Evolutionary conservation across 2,113 vertebrate genomes (phyloP), one percentile per base, ranked within the genome.

Genomic region (Crotalus helleri): DNA sequence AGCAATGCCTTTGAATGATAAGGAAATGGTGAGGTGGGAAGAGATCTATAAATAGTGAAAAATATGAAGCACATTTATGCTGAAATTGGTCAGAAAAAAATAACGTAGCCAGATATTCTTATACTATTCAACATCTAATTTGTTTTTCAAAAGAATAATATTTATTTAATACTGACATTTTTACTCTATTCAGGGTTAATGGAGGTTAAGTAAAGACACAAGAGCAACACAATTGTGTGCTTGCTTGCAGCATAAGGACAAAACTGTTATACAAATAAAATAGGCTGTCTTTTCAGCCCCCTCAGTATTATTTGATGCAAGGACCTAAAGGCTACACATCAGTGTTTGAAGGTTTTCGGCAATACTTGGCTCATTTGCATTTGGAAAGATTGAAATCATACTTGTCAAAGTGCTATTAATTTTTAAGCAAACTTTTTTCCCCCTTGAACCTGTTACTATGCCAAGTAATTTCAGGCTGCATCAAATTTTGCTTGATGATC

Each of bases 151-250:
- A 96, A 87, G 92, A 93, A 91, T 88, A 94, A 94, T 94, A 91
- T 97, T 96, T 97, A 96, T 97, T 96, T 97, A 96, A 96, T 95
- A 95, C 95, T 93, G 94, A 85, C 95, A 64, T 96, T 96, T 97
- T 97, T 95, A 93, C 88, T 97, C 94, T 93, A 95, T 93, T 89
- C 55, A 91, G 95, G 93, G 94, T 94, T 97, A 96, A 97, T 96
- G 92, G 97, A 96, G 96, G 96, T 97, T 97, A 97, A 97, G 95
- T 95, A 97, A 97, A 97, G 96, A 95, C 95, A 96, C 93, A 94
- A 95, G 96, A 95, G 96, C 94, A 95, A 86, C 88, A 95, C 96
- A 97, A 96, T 95, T 91, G 89, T 90, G 94, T 90, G 85, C 95
- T 95, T 89, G 92, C 92, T 96, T 94, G 94, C 94, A 92, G 95